These are phyloP conservation scores for Pseudopipra pipra DNA, from an alignment of 2,113 vertebrate species.

Conservation along the genomic window DNA sequence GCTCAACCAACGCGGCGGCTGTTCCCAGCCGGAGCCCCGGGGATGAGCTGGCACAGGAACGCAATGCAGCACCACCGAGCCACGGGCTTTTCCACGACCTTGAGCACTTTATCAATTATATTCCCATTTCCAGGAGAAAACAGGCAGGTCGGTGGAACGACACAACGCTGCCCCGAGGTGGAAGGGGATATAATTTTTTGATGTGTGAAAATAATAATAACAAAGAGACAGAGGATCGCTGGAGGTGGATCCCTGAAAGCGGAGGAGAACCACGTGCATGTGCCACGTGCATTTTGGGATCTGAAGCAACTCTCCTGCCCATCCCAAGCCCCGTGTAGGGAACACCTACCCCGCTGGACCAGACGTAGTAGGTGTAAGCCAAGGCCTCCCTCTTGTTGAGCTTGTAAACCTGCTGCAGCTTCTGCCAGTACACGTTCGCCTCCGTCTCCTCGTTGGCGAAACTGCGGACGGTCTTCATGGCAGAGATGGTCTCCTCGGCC, in stretches of 20 bases:
- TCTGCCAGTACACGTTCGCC: constrained; percentile 79
- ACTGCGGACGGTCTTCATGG: constrained; percentile 93
- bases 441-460: constrained; percentile 89
- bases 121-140: not conserved
- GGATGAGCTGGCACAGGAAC: constrained; percentile 31
- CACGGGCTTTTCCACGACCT: constrained; percentile 4
- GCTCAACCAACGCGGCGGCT: not conserved
- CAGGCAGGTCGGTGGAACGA: accelerated
- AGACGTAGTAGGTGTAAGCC: constrained; percentile 90
- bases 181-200: accelerated
- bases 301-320: not conserved
- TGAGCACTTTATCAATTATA: not conserved
- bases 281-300: accelerated
- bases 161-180: accelerated
- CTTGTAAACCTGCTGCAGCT: constrained; percentile 85
- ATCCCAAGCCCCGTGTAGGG: accelerated
- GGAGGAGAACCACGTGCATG: accelerated
- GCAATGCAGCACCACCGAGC: constrained; percentile 3
- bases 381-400: constrained; percentile 90
- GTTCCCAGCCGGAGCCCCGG: constrained; percentile 8
- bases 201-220: not conserved
- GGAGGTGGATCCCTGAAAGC: not conserved
- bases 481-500: constrained; percentile 91
- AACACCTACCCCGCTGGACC: constrained; percentile 87
- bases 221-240: not conserved